These are phyloP conservation scores for Pardalotus punctatus DNA, from an alignment of 2,113 vertebrate genomes.

Conservation along the genomic window DNA sequence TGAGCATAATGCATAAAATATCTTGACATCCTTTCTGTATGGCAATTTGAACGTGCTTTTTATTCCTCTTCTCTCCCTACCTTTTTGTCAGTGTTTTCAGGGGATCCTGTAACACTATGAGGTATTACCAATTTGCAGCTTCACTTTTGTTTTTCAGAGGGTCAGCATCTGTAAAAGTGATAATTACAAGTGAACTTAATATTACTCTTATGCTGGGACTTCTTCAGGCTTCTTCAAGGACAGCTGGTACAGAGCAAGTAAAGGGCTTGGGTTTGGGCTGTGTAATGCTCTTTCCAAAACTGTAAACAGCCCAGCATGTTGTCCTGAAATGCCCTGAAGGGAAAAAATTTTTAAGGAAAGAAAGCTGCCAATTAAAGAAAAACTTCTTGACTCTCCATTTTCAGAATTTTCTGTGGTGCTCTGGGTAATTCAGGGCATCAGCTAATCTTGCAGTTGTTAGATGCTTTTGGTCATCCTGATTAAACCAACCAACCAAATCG, in stretches of 20 bases:
- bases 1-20: not conserved
- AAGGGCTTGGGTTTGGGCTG: not conserved
- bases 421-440: constrained; percentile 16
- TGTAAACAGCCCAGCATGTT: constrained; percentile 17
- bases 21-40: not conserved
- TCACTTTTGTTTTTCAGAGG: not conserved
- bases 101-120: not conserved
- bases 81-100: not conserved
- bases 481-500: not conserved
- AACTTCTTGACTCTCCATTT: not conserved
- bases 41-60: not conserved
- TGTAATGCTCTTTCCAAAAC: not conserved
- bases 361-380: constrained; percentile 40
- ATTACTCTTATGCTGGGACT: not conserved
- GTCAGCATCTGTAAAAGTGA: not conserved
- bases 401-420: constrained; percentile 13
- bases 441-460: constrained; percentile 31
- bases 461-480: not conserved
- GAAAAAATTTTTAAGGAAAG: constrained; percentile 38
- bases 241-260: not conserved
- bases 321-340: constrained; percentile 42
- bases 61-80: not conserved
- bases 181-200: not conserved
- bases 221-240: not conserved
- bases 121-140: not conserved